Conservation (phyloP, 2,888 invertebrate species). For the Busseola fusca region DNA sequence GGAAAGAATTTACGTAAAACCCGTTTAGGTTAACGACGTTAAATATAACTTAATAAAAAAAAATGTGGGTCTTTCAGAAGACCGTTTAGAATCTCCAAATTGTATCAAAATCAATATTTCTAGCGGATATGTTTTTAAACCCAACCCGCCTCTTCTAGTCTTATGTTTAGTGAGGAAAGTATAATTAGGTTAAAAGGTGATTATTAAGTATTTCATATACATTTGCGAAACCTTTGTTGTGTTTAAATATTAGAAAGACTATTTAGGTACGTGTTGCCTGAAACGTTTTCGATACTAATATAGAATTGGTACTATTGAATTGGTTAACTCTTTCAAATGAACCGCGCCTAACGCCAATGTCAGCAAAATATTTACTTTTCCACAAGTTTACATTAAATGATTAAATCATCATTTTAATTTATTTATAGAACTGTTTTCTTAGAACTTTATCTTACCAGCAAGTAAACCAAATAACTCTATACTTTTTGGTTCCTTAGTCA, state of each 20-base stretch:
- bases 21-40: no score
- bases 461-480: conserved; percentile 5
- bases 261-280: background rate
- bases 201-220: background rate
- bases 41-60: no score
- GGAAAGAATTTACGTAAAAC: no score
- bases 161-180: background rate
- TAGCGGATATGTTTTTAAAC: no score
- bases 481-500: conserved; percentile 10
- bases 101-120: no score
- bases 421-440: conserved; percentile 28
- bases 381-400: conserved; percentile 3
- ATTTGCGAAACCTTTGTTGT: background rate
- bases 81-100: no score
- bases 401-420: conserved; percentile 13
- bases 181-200: no score
- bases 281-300: background rate
- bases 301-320: no score
- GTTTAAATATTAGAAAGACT: background rate
- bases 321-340: conserved; percentile 13
- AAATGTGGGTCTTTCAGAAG: no score
- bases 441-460: conserved; percentile 16
- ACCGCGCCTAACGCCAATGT: background rate
- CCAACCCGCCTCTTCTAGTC: no score
- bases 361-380: conserved; percentile 19